These are phyloP conservation scores for Cettia cetti DNA, from an alignment of 2,113 vertebrate genomes.

Conservation along the genomic window DNA sequence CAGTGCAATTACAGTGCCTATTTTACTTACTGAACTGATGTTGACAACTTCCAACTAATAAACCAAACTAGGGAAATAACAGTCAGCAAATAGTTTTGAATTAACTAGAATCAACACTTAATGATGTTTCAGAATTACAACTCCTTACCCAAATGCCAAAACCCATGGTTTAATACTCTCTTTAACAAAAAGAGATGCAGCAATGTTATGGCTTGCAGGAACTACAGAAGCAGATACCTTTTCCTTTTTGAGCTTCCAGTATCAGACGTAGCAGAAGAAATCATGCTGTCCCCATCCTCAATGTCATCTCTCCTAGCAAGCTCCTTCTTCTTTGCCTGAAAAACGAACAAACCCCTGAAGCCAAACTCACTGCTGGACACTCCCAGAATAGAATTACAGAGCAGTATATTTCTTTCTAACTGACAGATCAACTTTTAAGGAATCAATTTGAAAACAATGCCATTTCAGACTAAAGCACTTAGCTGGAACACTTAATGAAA, in stretches of 20 bases:
- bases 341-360: slow-evolving; percentile 55
- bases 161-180: not conserved
- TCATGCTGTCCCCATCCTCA: slow-evolving; percentile 96
- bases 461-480: not conserved
- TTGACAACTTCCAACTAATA: not conserved
- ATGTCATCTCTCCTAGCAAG: slow-evolving; percentile 89
- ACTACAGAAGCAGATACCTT: slow-evolving; percentile 74
- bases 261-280: slow-evolving; percentile 93
- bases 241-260: slow-evolving; percentile 93
- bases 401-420: not conserved
- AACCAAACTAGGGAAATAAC: not conserved
- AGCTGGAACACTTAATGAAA: not conserved
- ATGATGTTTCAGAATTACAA: not conserved
- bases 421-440: not conserved
- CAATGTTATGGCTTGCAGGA: not conserved
- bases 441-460: not conserved
- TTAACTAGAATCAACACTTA: not conserved
- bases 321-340: slow-evolving; percentile 92
- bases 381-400: slow-evolving; percentile 46
- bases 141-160: not conserved
- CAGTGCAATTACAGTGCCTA: not conserved
- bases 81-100: not conserved
- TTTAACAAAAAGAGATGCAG: not conserved
- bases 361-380: slow-evolving; percentile 5
- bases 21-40: not conserved